Evolutionary conservation across 2,797 vertebrate genomes (phyloP).

Genomic region (Rhinophrynus dorsalis): DNA sequence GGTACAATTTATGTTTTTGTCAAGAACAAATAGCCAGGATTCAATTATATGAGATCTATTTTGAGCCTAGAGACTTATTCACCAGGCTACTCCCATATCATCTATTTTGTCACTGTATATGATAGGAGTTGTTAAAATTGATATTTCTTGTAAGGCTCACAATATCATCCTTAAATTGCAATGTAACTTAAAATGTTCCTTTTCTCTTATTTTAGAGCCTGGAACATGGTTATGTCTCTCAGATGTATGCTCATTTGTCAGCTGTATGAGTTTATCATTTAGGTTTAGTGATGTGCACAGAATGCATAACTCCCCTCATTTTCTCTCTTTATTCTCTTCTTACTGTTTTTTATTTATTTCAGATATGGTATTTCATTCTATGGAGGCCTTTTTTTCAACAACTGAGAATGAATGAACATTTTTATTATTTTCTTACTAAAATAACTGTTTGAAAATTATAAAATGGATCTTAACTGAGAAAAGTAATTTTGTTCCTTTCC

Average conservation of each 20-base stretch:
- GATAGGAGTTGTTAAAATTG: conserved; percentile 48
- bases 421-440: conserved; percentile 20
- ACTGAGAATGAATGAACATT: background rate
- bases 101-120: conserved; percentile 43
- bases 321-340: background rate
- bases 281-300: conserved; percentile 34
- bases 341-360: conserved; percentile 30
- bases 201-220: conserved; percentile 41
- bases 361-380: conserved; percentile 27
- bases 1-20: conserved; percentile 43
- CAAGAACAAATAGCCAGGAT: conserved; percentile 43
- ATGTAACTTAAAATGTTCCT: conserved; percentile 44
- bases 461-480: conserved; percentile 4
- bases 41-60: conserved; percentile 48
- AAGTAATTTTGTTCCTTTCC: conserved; percentile 16
- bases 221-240: conserved; percentile 36
- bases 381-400: conserved; percentile 9
- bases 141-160: conserved; percentile 46
- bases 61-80: conserved; percentile 39
- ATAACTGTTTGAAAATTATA: conserved; percentile 8
- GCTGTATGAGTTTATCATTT: conserved; percentile 44
- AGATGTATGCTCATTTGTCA: conserved; percentile 39
- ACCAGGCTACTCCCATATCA: conserved; percentile 38
- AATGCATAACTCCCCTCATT: conserved; percentile 21
- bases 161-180: conserved; percentile 50